Evolutionary conservation across 2,888 invertebrate species (phyloP).

Genomic region (Eristalis tenax): DNA sequence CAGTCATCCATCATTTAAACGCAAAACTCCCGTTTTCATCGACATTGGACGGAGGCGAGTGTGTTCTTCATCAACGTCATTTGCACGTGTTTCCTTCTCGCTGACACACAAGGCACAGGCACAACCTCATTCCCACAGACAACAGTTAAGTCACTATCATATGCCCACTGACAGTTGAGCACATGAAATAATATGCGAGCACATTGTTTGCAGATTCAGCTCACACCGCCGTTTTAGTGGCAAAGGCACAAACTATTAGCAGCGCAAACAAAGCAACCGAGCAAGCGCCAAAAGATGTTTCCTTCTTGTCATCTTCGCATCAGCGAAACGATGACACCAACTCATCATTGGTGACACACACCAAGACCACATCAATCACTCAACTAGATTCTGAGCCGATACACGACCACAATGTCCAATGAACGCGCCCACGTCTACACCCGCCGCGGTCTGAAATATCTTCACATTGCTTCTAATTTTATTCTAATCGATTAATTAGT

Average conservation of each 20-base stretch:
- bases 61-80: not conserved
- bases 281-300: slow-evolving; percentile 31
- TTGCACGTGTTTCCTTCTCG: not conserved
- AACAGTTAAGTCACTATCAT: not conserved
- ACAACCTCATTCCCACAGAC: not conserved
- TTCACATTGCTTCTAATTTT: slow-evolving; percentile 39
- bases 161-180: not conserved
- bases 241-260: not conserved
- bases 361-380: slow-evolving; percentile 50
- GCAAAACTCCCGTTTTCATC: not conserved
- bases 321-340: not conserved
- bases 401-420: slow-evolving; percentile 28
- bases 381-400: slow-evolving; percentile 14
- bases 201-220: slow-evolving; percentile 3
- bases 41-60: not conserved
- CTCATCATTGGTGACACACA: slow-evolving; percentile 34
- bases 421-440: not conserved
- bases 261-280: not conserved
- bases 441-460: slow-evolving; percentile 8
- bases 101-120: not conserved
- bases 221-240: not conserved
- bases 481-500: slow-evolving; percentile 64
- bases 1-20: not conserved
- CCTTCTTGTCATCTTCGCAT: slow-evolving; percentile 40
- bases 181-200: not conserved